Base-by-base conservation (phyloP, 1,140 invertebrate genomes). In the honey bee (Apis mellifera) region DNA sequence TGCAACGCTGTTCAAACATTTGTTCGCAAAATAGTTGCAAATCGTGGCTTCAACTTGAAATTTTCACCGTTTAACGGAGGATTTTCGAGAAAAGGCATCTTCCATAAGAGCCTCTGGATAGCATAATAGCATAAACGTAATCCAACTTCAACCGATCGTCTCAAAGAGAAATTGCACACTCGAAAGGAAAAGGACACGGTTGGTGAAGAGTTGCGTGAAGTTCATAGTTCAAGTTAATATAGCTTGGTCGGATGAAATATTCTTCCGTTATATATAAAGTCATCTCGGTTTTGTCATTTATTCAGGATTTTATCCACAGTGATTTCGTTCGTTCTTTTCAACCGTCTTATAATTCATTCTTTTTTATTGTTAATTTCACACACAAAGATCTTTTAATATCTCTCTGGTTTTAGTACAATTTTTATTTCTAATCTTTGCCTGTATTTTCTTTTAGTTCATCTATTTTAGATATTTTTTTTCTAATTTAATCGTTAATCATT, bases 111-210 rank as follows among this genome's bases (percentile, higher is more conserved):
- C 21, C 59, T n/a, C 32, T 32, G 50, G 50, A 26, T 62, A n/a
- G 57, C n/a, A n/a, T 79, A 72, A 72, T 55, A 15, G 48, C 26
- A 69, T 79, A 72, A 72, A 72, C 71, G 48, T 32, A 72, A 79
- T 72, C 15, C 60, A 48, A 54, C 50, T 72, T 79, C 26, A 32
- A 23, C 15, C 32, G 57, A 72, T 72, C 59, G 19, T n/a, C 15
- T 50, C 68, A 21, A 26, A 42, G 57, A 42, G 5, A 42, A 42
- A 42, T 42, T 42, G 32, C 4, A 42, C n/a, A 50, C n/a, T 71
- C 0, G n/a, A 60, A 66, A 9, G 55, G n/a, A 74, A 23, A 66
- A 55, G 65, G 11, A 50, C 23, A n/a, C 59, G 23, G 23, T 21
- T 26, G 59, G n/a, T 21, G 42, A 17, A 13, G 3, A 59, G 15